These are phyloP conservation scores for Aphelinus certus DNA, from an alignment of 1,140 invertebrate species.

Conservation along the genomic window DNA sequence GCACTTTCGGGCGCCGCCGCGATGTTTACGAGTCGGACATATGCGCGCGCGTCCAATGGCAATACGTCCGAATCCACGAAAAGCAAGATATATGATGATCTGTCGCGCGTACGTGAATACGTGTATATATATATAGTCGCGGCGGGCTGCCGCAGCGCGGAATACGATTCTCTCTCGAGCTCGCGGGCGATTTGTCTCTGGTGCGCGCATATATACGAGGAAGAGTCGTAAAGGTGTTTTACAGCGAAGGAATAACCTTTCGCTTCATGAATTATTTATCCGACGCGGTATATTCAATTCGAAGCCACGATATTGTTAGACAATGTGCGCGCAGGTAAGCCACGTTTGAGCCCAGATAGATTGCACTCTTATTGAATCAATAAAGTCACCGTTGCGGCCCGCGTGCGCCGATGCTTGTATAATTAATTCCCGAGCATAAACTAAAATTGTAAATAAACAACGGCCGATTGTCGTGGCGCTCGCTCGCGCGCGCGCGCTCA, in stretches of 20 bases:
- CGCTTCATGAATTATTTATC: slow-evolving; percentile 19
- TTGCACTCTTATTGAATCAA: neutral
- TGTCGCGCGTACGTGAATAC: neutral
- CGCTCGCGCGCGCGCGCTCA: too few relatives aligned
- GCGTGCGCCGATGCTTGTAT: too few relatives aligned
- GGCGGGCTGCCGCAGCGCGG: neutral
- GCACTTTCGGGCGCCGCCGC: neutral
- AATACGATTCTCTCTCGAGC: slow-evolving; percentile 7
- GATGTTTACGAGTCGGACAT: neutral
- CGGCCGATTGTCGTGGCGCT: too few relatives aligned
- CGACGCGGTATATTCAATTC: neutral
- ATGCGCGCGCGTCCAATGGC: neutral
- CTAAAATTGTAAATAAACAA: too few relatives aligned
- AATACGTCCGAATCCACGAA: slow-evolving; percentile 7
- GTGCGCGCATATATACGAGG: neutral
- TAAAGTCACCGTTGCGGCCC: too few relatives aligned
- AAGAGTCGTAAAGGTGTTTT: slow-evolving; percentile 27
- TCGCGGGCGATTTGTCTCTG: neutral
- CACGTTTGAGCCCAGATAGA: neutral
- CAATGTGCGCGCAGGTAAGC: neutral
- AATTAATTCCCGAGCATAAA: too few relatives aligned
- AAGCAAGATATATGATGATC: slow-evolving; percentile 20
- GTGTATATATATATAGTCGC: too few relatives aligned
- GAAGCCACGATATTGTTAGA: neutral
- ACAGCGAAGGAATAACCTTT: slow-evolving; percentile 12